Evolutionary conservation across 2,797 vertebrate species (phyloP), one percentile per base, ranked within the genome.

Genomic region (Pterois miles): DNA sequence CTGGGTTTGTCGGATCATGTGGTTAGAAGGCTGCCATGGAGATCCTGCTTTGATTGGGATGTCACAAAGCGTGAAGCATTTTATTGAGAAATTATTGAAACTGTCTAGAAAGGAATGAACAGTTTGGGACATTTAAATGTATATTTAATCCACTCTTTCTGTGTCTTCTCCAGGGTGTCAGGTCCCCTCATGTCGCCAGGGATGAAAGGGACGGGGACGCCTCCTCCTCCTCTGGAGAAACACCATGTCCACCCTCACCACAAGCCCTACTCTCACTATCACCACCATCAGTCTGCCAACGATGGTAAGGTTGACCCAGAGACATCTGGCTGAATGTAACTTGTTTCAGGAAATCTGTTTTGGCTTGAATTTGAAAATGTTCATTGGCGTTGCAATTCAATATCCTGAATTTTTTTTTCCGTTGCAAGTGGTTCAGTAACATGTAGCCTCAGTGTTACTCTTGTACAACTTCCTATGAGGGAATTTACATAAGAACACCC

Each of bases 201-300:
- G 80, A 94, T 98, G 94, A 98, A 98, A 91, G 95, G 94, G 14
- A 87, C 96, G 1, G 94, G 94, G 56, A 95, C 97, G 8, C 90
- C 95, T 53, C 85, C 88, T 40, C 80, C 82, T 64, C 83, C 95
- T 59, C 76, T 97, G 92, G 96, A 96, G 90, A 97, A 97, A 84
- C 96, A 96, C 87, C 95, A 96, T 16, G 94, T 96, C 80, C 91
- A 96, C 85, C 83, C 90, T 2, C 94, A 97, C 71, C 95, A 95
- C 83, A 97, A 98, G 91, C 87, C 95, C 0, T 98, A 97, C 59
- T 29, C 94, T 38, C 93, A 93, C 56, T 98, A 98, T 92, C 97
- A 96, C 85, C 89, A 92, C 48, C 96, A 94, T 80, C 96, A 96
- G 80, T 74, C 96, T 8, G 86, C 87, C 67, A 95, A 86, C 66